Evolutionary conservation across 2,113 vertebrate species (phyloP).

Genomic region (Chionomys nivalis): DNA sequence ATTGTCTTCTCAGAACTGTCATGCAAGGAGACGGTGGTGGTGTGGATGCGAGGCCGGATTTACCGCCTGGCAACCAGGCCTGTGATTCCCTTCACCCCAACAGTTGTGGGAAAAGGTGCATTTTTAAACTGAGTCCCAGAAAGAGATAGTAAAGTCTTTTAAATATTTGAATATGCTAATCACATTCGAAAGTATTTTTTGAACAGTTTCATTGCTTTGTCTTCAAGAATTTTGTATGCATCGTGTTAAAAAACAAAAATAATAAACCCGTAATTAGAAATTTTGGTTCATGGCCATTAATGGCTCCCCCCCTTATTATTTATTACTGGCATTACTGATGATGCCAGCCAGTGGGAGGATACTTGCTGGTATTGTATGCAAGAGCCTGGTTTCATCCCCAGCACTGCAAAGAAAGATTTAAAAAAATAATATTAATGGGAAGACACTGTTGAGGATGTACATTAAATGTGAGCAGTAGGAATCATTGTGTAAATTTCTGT

Average conservation of each 20-base stretch:
- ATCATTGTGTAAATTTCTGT: neutral
- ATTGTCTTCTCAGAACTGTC: neutral
- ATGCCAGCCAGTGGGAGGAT: neutral
- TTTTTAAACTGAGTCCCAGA: neutral
- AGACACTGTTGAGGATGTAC: neutral
- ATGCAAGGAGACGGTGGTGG: neutral
- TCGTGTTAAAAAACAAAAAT: neutral
- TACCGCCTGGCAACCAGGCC: neutral
- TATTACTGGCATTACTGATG: neutral
- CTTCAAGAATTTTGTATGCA: neutral
- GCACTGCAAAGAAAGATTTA: neutral
- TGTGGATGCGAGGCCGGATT: accelerated
- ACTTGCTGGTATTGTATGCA: neutral
- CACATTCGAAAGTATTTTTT: neutral
- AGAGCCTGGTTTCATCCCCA: neutral
- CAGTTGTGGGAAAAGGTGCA: neutral
- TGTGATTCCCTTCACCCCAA: neutral
- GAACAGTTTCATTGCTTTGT: neutral
- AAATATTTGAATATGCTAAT: neutral
- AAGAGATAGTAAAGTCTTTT: neutral
- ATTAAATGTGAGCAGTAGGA: neutral
- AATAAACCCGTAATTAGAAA: neutral
- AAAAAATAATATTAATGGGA: neutral
- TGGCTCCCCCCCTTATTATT: neutral
- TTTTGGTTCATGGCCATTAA: neutral